Percentiles rank a stretch among this genome's conserved stretches.
Evolutionary conservation across 2,888 invertebrate species (phyloP).

Genomic region (Pseudococcus longispinus): DNA sequence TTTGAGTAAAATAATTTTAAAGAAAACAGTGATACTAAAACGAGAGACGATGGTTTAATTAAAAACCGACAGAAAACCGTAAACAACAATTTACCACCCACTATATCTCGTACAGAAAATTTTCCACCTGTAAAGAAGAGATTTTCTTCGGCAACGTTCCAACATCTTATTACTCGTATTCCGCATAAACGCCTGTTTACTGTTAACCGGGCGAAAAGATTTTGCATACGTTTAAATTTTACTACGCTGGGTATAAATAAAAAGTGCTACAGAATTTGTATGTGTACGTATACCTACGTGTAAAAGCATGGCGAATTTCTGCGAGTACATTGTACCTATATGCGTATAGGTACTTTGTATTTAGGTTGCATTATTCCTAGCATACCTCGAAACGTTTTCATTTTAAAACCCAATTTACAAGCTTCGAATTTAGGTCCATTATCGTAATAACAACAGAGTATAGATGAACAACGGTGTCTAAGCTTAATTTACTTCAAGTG

Average conservation of each 20-base stretch:
- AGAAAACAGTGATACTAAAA: not conserved
- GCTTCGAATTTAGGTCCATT: not conserved
- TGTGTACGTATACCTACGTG: not conserved
- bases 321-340: not conserved
- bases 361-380: not conserved
- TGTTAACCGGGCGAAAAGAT: not conserved
- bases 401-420: conserved; percentile 7
- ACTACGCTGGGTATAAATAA: not conserved
- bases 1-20: not conserved
- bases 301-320: not conserved
- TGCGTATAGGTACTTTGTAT: not conserved
- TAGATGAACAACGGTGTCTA: not conserved
- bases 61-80: not conserved
- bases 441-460: conserved; percentile 2
- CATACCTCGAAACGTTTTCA: not conserved
- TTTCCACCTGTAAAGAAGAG: conserved; percentile 2
- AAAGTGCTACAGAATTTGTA: not conserved
- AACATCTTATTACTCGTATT: not conserved
- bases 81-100: not conserved
- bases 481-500: not conserved
- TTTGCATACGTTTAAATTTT: conserved; percentile 18
- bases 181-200: conserved; percentile 6
- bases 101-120: not conserved
- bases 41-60: not conserved
- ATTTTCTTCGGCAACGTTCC: not conserved